These are phyloP conservation scores for Melanotaenia boesemani DNA, from an alignment of 2,797 vertebrate genomes.

Conservation along the genomic window DNA sequence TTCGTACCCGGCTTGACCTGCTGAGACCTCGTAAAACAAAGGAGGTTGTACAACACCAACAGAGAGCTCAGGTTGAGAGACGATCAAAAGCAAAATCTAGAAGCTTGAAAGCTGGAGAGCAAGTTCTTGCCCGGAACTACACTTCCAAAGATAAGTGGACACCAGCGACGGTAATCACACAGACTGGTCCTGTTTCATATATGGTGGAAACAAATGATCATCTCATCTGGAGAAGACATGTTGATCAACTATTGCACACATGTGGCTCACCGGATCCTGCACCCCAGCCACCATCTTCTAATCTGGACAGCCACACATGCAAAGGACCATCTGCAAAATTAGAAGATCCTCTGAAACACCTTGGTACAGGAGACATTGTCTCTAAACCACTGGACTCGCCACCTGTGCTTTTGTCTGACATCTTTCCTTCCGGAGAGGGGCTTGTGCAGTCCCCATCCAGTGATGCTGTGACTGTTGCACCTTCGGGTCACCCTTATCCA, in stretches of 20 bases:
- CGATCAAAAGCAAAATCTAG: background rate
- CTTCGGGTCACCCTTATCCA: too few species aligned
- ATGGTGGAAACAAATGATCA: slow-evolving; percentile 23
- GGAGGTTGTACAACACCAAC: background rate
- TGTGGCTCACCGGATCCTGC: background rate
- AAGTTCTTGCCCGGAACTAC: slow-evolving; percentile 9
- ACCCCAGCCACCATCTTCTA: too few species aligned
- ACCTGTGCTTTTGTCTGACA: too few species aligned
- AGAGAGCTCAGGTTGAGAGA: slow-evolving; percentile 12
- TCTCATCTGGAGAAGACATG: slow-evolving; percentile 23
- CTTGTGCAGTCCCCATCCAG: too few species aligned
- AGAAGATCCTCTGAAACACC: too few species aligned
- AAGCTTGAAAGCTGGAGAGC: slow-evolving; percentile 23
- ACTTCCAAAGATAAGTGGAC: slow-evolving; percentile 12
- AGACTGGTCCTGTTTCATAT: slow-evolving; percentile 28
- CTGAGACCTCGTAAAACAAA: background rate
- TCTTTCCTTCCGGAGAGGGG: too few species aligned
- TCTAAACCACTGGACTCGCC: too few species aligned
- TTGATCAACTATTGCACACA: slow-evolving; percentile 7
- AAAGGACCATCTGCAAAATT: too few species aligned
- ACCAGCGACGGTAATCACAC: slow-evolving; percentile 4
- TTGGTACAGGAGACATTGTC: too few species aligned
- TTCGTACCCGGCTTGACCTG: background rate
- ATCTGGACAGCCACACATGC: too few species aligned
- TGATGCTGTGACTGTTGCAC: too few species aligned